Base-by-base conservation (phyloP, 2,888 invertebrate species). In the Melieria picta region DNA sequence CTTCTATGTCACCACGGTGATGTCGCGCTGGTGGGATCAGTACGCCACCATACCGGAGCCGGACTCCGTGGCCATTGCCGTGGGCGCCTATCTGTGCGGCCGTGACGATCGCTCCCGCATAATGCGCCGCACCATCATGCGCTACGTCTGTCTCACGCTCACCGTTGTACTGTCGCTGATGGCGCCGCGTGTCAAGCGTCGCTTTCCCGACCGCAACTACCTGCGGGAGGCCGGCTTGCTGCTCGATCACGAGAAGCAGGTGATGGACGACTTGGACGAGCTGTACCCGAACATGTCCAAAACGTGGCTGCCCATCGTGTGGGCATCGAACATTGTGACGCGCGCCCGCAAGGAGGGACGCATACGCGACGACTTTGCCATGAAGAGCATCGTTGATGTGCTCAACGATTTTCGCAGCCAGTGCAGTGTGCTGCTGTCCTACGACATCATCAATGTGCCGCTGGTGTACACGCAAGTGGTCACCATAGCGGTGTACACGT, bases 1-100 rank as follows among this genome's bases (percentile, higher is more conserved):
- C 77, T 97, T 97, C 88, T 97, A 95, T 87, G 96, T 97, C 67
- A 91, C 93, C 5, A 91, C 96, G 76, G 95, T 97, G 50, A 95
- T 97, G 91, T 92, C 91, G 66, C 90, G 97, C 79, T 97, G 97
- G 97, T 95, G 95, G 94, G 91, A 89, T 80, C 95, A 95, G 84
- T 95, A 94, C 82, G 91, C 90, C 52, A 89, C 88, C 10, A 94
- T 95, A 78, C 95, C 95, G 0, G 94, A 93, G 92, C 94, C 95
- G 0, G 95, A 95, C 87, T 91, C 93, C 4, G 90, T 93, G 63
- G 94, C 93, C 13, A 93, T 94, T 46, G 93, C 93, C 84, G 93
- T 95, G 0, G 93, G 93, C 77, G 91, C 93, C 46, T 92, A 93
- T 78, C 90, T 94, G 74, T 93, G 94, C 81, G 94, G 94, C 50